These are phyloP conservation scores for Phasianus colchicus DNA, from an alignment of 2,113 vertebrate species.

Conservation along the genomic window DNA sequence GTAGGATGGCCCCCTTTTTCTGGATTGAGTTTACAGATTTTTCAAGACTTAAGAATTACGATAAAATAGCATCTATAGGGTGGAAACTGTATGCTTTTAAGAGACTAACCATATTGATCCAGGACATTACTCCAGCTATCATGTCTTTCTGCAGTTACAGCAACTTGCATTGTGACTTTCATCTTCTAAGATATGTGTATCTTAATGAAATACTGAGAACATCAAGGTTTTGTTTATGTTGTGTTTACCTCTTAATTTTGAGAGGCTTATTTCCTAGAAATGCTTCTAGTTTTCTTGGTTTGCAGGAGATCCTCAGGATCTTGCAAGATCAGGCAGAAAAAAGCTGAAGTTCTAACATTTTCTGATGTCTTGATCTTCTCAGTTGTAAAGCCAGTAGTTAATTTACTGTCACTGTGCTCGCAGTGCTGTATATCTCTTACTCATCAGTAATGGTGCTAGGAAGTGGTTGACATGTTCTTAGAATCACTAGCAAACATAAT, in stretches of 20 bases:
- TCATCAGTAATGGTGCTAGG: background rate
- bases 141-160: background rate
- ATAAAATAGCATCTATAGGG: background rate
- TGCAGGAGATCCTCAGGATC: background rate
- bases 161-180: background rate
- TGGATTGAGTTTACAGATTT: background rate
- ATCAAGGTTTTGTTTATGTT: background rate
- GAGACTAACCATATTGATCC: background rate
- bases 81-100: background rate
- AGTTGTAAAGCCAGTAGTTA: background rate
- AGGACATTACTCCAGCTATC: background rate
- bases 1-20: background rate
- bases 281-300: background rate
- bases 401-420: background rate
- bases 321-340: background rate
- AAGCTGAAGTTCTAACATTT: background rate
- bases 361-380: background rate
- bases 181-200: background rate
- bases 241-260: background rate
- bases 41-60: background rate
- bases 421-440: background rate
- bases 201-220: background rate
- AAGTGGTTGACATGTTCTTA: rapidly evolving
- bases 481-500: background rate
- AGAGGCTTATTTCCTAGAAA: background rate